Evolutionary conservation across 1,140 invertebrate species (phyloP), one percentile per base, ranked within the genome.

Genomic region (Drosophila jambulina): DNA sequence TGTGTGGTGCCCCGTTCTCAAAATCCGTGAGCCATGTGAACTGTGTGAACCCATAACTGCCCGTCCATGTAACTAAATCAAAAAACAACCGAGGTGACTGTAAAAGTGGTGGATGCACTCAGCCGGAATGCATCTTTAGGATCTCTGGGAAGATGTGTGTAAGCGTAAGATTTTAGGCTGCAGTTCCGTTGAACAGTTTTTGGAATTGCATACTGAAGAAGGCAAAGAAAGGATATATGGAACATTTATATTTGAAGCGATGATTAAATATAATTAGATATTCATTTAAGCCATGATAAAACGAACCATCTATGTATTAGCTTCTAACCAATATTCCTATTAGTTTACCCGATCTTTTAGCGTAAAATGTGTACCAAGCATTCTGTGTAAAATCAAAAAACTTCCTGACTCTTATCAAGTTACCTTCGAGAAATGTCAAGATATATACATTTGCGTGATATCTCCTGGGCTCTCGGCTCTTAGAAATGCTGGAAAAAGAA

Each of bases 21-120:
- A 79, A 78, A 83, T 60, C 75, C 60, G 40, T 32, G 34, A 71
- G 68, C 48, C 76, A 78, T 88, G 84, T 80, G 84, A 87, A 87
- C 67, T 63, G 42, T 68, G 46, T 58, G 46, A 65, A 57, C 61
- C 71, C 53, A 38, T 21, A 34, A 45, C 13, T 21, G 21, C 3
- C 38, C 40, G 25, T 29, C 38, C 21, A 17, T 54, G 62, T 56
- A 54, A 54, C 62, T 45, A 19, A 62, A 62, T 68, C 10, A 54
- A 67, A 68, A 25, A 70, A 40, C 43, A 48, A 54, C 21, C 25
- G 38, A 42, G 23, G 17, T 34, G n/a, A 32, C 32, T 42, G 29
- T 48, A 69, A 69, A 69, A 29, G 65, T 53, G 58, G 34, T 38
- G 45, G 61, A 68, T 17, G 48, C 61, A 17, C 25, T 19, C 19